Percentiles rank a stretch among this genome's conserved stretches.
Conservation (phyloP, 2,113 vertebrate species). For the Ammospiza caudacuta region DNA sequence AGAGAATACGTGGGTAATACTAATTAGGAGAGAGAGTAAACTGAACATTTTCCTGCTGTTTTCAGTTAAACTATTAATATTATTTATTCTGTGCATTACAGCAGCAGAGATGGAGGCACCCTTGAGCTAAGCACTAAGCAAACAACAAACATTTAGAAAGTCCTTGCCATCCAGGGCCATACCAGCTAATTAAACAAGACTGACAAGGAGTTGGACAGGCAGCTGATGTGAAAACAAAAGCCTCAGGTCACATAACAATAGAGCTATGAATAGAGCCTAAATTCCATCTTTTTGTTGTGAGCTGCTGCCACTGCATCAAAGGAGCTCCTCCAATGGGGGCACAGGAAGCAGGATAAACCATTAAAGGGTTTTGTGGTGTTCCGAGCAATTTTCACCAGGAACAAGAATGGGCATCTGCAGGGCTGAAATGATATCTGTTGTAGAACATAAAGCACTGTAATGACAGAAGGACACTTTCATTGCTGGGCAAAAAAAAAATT, state of each 20-base stretch:
- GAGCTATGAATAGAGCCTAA: background rate
- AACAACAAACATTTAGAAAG: background rate
- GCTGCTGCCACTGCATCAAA: background rate
- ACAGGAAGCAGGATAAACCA: background rate
- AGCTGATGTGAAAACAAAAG: constrained; percentile 3
- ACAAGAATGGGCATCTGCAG: background rate
- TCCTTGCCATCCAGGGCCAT: background rate
- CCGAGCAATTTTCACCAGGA: background rate
- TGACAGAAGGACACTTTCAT: background rate
- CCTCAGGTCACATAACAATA: background rate
- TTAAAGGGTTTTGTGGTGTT: background rate
- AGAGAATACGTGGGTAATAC: background rate
- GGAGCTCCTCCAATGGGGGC: background rate
- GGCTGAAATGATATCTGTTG: background rate
- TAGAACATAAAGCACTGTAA: background rate
- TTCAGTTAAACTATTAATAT: background rate
- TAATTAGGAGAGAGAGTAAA: background rate
- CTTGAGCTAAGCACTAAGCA: background rate
- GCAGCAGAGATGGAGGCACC: background rate
- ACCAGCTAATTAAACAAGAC: constrained; percentile 4
- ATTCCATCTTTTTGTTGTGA: background rate
- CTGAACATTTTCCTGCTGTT: background rate
- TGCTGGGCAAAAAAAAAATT: background rate
- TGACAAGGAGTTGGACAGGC: background rate
- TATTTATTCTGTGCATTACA: background rate